Evolutionary conservation across 1,140 invertebrate species (phyloP).

Genomic region (Coenobita brevimanus): DNA sequence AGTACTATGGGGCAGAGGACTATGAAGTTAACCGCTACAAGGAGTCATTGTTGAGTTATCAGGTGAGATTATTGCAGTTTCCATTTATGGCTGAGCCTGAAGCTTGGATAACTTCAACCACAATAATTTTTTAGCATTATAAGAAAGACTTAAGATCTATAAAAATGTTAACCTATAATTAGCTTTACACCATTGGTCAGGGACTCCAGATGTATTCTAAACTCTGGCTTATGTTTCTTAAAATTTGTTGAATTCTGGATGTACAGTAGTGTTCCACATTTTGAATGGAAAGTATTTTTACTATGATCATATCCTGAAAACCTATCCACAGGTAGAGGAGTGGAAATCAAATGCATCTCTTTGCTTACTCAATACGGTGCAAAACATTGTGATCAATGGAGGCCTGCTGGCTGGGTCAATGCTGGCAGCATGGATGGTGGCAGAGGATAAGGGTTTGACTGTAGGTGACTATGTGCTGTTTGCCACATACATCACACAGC

Average conservation of each 20-base stretch:
- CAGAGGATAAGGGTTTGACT: slow-evolving; percentile 81
- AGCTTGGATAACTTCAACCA: neutral
- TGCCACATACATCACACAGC: slow-evolving; percentile 93
- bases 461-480: slow-evolving; percentile 97
- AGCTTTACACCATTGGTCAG: too few species aligned
- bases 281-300: too few species aligned
- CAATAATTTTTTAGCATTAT: neutral
- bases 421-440: slow-evolving; percentile 88
- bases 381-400: slow-evolving; percentile 91
- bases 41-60: slow-evolving; percentile 86
- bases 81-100: neutral
- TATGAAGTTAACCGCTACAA: slow-evolving; percentile 92
- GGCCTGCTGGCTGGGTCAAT: slow-evolving; percentile 91
- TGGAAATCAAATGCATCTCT: slow-evolving; percentile 89
- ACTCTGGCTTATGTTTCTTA: too few species aligned
- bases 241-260: too few species aligned
- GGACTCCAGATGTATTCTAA: too few species aligned
- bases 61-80: slow-evolving; percentile 76
- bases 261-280: too few species aligned
- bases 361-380: slow-evolving; percentile 90
- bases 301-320: neutral
- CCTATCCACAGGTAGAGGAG: slow-evolving; percentile 82
- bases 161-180: too few species aligned
- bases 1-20: slow-evolving; percentile 94
- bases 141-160: too few species aligned